phyloP scores from a whole-genome alignment of 2,113 vertebrate species.

The Erpornis zantholeuca region DNA sequence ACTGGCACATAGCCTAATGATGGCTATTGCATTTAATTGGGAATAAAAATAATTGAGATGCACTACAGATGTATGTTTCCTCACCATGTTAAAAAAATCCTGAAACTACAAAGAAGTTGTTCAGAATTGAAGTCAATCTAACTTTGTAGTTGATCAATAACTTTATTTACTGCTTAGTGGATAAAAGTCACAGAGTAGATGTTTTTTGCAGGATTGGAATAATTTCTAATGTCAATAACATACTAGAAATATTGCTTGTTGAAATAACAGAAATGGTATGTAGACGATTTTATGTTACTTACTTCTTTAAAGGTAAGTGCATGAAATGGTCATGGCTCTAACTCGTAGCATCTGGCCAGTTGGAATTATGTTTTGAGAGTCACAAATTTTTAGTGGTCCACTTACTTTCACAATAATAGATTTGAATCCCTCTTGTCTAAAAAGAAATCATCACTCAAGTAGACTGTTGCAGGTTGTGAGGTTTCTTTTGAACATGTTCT shows the following conservation, averaged over 20 bases:
- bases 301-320: not conserved
- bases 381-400: not conserved
- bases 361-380: not conserved
- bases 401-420: not conserved
- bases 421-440: not conserved
- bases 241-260: constrained; percentile 1
- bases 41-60: not conserved
- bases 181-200: constrained; percentile 23
- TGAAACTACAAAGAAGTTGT: not conserved
- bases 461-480: not conserved
- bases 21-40: not conserved
- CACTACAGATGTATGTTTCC: not conserved
- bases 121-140: not conserved
- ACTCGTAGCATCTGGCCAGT: not conserved
- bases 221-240: not conserved
- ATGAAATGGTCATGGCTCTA: not conserved
- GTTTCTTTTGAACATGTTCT: not conserved
- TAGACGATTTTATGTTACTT: not conserved
- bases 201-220: not conserved
- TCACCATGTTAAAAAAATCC: not conserved
- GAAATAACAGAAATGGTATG: not conserved
- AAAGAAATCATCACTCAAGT: not conserved
- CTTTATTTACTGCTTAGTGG: not conserved
- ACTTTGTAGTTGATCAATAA: constrained; percentile 35
- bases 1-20: not conserved